Conservation (phyloP, 1,140 invertebrate genomes). For the Drosophila mauritiana region DNA sequence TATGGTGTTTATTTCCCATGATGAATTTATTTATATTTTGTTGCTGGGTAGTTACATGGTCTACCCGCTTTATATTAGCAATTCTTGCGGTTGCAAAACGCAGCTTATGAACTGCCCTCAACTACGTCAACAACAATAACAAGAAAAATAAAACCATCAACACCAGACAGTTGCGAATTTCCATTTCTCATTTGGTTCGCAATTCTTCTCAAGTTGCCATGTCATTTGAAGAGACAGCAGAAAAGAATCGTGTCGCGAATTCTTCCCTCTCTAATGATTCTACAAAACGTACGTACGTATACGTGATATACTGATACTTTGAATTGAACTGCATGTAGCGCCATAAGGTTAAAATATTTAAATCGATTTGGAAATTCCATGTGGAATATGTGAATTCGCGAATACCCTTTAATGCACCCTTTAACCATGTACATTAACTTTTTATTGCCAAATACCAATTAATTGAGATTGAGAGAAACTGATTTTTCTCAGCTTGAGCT, state of each 20-base stretch:
- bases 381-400: neutral
- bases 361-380: neutral
- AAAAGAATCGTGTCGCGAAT: slow-evolving; percentile 27
- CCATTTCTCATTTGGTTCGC: slow-evolving; percentile 15
- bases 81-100: slow-evolving; percentile 59
- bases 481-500: neutral
- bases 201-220: slow-evolving; percentile 45
- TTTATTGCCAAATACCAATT: no score
- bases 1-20: no score
- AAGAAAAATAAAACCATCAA: slow-evolving; percentile 12
- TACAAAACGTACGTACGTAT: slow-evolving; percentile 1
- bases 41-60: slow-evolving; percentile 1
- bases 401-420: neutral
- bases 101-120: slow-evolving; percentile 35
- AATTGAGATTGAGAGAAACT: no score
- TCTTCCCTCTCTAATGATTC: slow-evolving; percentile 32
- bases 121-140: neutral
- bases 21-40: no score
- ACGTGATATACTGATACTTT: slow-evolving; percentile 10
- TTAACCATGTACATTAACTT: no score
- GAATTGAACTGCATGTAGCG: slow-evolving; percentile 5
- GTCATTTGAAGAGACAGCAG: slow-evolving; percentile 4
- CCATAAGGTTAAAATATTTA: slow-evolving; percentile 4
- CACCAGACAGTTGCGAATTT: slow-evolving; percentile 36
- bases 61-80: slow-evolving; percentile 16